Base-by-base conservation (phyloP, 2,888 invertebrate genomes). In the Caenorhabditis sp. region DNA sequence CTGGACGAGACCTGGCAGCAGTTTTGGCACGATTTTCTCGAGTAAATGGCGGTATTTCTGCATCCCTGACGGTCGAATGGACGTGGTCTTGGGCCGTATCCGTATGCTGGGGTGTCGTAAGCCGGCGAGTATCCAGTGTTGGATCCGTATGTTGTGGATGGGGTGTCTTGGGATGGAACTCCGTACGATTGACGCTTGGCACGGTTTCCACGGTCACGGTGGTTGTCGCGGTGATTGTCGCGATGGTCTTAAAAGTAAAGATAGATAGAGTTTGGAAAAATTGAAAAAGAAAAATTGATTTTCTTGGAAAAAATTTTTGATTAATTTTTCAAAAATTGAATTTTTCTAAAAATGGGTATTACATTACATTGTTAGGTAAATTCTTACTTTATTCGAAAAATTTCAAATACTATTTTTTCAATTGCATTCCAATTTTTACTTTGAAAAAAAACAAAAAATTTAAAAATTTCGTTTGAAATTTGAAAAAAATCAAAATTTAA, bases 41-140 rank as follows among this genome's bases (percentile, higher is more conserved):
- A 77, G 83, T 62, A 83, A 58, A 85, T 86, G 65, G 87, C 87
- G 1, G 85, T 83, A 76, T 84, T 82, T 61, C 86, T 70, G 82
- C 87, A 87, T 64, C 71, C 79, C 53, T 86, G 79, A 32, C 83
- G 70, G 40, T 85, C 82, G 80, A 80, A 86, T 44, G 70, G 79
- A 32, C 82, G 80, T 50, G 80, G 79, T 9, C 80, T 37, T 11
- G 53, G 76, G 28, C 70, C 32, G 68, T 35, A 77, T 11, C 69
- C 78, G 55, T 69, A 70, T 47, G 60, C 37, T 68, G 67, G 82
- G 5, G 50, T 32, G 18, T 55, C 53, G 65, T 67, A 70, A 70
- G 71, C 53, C 32, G 68, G 76, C 26, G 64, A 61, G 44, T 51
- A 69, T 24, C 47, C 44, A 53, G 68, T 47, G 35, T 37, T 20